Evolutionary conservation across 2,113 vertebrate species (phyloP).

Genomic region (Muntiacus reevesi): DNA sequence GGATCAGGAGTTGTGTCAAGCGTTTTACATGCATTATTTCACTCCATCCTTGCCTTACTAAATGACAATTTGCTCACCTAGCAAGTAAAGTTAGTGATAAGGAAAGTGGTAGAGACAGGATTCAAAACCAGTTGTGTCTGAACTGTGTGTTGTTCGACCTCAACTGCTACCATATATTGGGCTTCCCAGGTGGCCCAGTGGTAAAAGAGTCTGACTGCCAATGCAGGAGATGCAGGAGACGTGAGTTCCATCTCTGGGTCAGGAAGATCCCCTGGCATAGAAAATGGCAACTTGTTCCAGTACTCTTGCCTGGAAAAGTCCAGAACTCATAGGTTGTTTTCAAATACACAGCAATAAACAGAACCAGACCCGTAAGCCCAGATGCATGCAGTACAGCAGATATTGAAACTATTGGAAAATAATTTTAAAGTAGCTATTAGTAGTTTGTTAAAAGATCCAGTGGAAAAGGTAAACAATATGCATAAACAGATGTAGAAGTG

Average conservation of each 20-base stretch:
- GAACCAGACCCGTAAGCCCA: not conserved
- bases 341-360: not conserved
- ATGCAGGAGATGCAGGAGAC: not conserved
- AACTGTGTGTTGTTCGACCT: not conserved
- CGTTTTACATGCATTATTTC: not conserved
- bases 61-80: not conserved
- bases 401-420: not conserved
- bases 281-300: not conserved
- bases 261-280: not conserved
- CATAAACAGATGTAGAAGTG: not conserved
- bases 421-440: not conserved
- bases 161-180: not conserved
- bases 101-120: not conserved
- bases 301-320: not conserved
- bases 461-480: not conserved
- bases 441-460: not conserved
- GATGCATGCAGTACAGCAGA: not conserved
- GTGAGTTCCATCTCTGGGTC: not conserved
- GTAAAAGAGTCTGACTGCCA: not conserved
- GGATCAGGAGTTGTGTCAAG: not conserved
- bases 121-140: not conserved
- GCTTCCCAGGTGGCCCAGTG: not conserved
- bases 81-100: not conserved
- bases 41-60: not conserved
- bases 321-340: not conserved